Evolutionary conservation across 1,140 invertebrate species (phyloP), one percentile per base, ranked within the genome.

Genomic region (Drosophila eugracilis): DNA sequence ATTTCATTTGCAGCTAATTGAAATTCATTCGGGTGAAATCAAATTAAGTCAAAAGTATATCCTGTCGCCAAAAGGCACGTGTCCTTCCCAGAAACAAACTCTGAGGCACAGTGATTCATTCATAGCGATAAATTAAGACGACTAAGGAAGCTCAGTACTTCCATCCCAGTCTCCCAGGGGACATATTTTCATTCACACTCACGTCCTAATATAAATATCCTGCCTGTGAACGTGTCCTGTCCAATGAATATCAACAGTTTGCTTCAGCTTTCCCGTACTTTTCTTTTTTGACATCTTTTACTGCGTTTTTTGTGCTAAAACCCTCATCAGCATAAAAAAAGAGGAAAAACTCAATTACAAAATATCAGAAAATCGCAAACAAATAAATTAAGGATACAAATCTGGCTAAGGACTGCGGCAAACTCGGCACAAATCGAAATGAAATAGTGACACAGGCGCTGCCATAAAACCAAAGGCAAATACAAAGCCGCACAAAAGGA

Each of bases 31-130:
- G 78, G 70, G 66, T 44, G 65, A 88, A 88, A 88, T 88, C 83
- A 83, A 88, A 89, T 88, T 83, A 88, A 88, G 78, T 88, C 66
- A 83, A 83, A 89, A 88, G 84, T 88, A 72, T 69, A 83, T 71
- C 78, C 77, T 88, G 73, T 75, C 50, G 59, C 58, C 39, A 57
- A 37, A 37, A 22, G 71, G 53, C 81, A 81, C 77, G 83, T 86
- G 81, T 34, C 70, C 60, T 50, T 78, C 28, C 45, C 7, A 34
- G 65, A 75, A 70, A 75, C 59, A 67, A 60, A 75, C 53, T 47
- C 55, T 60, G 65, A 37, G 47, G 54, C 77, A 52, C 72, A 88
- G 83, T 88, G 83, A 88, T 88, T 89, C 83, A 88, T 88, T 88
- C 83, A 83, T 66, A 78, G 83, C 78, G 58, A 88, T 88, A 88